Evolutionary conservation across 2,797 vertebrate species (phyloP).

Genomic region (Melanogrammus aeglefinus): DNA sequence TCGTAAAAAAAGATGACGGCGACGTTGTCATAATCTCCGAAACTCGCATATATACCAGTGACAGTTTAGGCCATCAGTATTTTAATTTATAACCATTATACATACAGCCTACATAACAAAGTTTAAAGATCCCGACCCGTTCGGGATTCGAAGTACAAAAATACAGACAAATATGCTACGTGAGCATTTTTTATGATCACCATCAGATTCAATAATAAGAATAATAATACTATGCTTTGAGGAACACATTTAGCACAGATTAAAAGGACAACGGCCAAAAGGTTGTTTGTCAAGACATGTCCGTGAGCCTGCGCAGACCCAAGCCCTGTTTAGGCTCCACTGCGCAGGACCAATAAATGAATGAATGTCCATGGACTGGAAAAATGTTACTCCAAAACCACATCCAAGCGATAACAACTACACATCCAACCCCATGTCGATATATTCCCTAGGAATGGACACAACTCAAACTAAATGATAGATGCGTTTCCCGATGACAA

Average conservation of each 20-base stretch:
- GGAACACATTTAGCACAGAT: neutral
- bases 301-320: neutral
- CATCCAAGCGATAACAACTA: too few species aligned
- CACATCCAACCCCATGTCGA: neutral
- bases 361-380: conserved; percentile 12
- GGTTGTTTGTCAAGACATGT: conserved; percentile 63
- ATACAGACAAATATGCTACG: too few species aligned
- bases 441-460: too few species aligned
- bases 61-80: neutral
- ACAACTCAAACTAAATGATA: too few species aligned
- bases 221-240: neutral
- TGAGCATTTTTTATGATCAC: too few species aligned
- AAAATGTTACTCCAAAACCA: conserved; percentile 37
- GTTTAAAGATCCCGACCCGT: neutral
- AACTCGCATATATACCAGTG: neutral
- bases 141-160: neutral
- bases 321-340: conserved; percentile 20
- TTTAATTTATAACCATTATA: neutral
- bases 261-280: neutral
- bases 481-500: neutral
- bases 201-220: neutral
- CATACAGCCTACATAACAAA: neutral
- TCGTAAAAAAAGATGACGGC: too few species aligned
- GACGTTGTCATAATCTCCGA: neutral
- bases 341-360: conserved; percentile 25